phyloP scores from a whole-genome alignment of 2,888 invertebrate genomes.

The Hypomecis atomaria region DNA sequence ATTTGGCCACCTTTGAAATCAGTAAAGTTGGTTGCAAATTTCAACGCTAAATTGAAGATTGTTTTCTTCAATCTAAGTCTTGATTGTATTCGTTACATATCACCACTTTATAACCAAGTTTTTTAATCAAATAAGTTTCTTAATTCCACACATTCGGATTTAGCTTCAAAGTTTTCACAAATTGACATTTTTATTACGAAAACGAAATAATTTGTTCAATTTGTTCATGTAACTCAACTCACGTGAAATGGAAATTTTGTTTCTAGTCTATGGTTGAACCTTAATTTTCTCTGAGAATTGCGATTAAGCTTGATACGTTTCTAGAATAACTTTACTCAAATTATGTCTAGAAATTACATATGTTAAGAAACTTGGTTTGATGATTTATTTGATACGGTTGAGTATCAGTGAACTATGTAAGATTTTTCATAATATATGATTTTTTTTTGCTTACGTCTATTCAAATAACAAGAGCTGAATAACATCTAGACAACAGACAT shows the following conservation, averaged over 20 bases:
- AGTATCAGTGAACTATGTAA: no score
- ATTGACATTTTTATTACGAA: slow-evolving; percentile 18
- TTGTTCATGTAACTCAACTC: slow-evolving; percentile 8
- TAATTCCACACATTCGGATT: slow-evolving; percentile 18
- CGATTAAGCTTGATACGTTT: slow-evolving; percentile 8
- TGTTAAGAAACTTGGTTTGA: background rate
- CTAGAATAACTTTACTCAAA: background rate
- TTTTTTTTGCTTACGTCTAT: no score
- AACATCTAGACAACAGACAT: no score
- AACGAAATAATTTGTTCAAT: slow-evolving; percentile 15
- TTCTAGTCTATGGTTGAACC: slow-evolving; percentile 6
- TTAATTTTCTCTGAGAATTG: slow-evolving; percentile 10
- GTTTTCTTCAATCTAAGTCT: slow-evolving; percentile 1
- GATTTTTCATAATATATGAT: no score
- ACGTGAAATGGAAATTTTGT: slow-evolving; percentile 17
- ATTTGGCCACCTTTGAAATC: no score
- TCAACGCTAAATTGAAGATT: background rate
- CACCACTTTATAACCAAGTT: slow-evolving; percentile 14
- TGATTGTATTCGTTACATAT: slow-evolving; percentile 10
- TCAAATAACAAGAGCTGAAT: no score
- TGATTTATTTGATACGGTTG: no score
- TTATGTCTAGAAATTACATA: background rate
- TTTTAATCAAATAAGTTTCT: slow-evolving; percentile 23
- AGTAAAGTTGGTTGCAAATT: background rate
- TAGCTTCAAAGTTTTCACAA: slow-evolving; percentile 16